Conservation (phyloP, 2,797 vertebrate species). For the Pangasius macronema region DNA sequence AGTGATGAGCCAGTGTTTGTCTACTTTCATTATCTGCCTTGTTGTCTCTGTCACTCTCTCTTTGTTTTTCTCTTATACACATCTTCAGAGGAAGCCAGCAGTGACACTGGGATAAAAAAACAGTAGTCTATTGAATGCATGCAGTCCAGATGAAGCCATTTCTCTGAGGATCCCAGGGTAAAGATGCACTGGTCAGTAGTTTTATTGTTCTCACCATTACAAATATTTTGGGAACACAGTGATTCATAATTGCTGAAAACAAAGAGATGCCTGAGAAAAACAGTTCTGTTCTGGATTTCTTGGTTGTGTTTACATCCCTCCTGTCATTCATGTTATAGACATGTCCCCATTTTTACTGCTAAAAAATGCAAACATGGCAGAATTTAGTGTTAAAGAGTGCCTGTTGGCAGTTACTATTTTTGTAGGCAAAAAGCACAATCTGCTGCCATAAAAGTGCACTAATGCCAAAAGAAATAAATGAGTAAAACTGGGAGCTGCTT, state of each 20-base stretch:
- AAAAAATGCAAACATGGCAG: neutral
- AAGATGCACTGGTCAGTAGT: slow-evolving; percentile 17
- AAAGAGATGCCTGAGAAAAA: neutral
- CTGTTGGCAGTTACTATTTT: neutral
- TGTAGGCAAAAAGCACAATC: slow-evolving; percentile 15
- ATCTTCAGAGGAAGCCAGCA: slow-evolving; percentile 24
- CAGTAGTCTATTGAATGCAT: slow-evolving; percentile 18
- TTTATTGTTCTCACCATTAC: slow-evolving; percentile 8
- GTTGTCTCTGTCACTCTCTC: neutral
- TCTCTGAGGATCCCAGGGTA: slow-evolving; percentile 3
- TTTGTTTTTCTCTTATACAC: slow-evolving; percentile 14
- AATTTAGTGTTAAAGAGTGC: neutral
- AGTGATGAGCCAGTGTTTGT: slow-evolving; percentile 25
- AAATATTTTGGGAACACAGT: neutral
- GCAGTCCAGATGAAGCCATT: neutral
- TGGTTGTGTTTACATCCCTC: slow-evolving; percentile 7
- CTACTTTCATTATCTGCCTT: slow-evolving; percentile 14
- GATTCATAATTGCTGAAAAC: neutral
- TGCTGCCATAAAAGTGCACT: neutral
- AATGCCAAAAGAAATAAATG: slow-evolving; percentile 16
- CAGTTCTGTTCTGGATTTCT: neutral
- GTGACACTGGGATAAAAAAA: slow-evolving; percentile 18
- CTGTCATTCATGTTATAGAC: slow-evolving; percentile 15
- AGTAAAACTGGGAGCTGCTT: neutral
- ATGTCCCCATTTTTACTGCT: neutral